Evolutionary conservation across 2,888 invertebrate genomes (phyloP).

Genomic region (Neoaliturus tenellus): DNA sequence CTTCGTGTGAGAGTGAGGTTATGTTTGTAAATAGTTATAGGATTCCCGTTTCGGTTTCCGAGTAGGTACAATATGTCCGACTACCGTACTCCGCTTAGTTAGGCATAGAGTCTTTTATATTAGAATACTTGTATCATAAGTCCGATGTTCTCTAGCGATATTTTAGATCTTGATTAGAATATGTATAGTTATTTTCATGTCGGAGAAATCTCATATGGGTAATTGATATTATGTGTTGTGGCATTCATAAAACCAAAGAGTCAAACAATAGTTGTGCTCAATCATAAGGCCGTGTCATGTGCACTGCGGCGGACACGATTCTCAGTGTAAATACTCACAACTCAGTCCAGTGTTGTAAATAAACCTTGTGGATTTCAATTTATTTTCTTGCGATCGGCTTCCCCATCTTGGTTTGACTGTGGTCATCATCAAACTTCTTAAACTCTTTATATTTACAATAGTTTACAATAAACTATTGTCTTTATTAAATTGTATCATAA

Average conservation of each 20-base stretch:
- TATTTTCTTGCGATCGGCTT: not conserved
- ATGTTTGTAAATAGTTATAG: slow-evolving; percentile 41
- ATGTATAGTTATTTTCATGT: slow-evolving; percentile 54
- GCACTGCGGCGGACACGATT: not conserved
- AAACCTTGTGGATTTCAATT: not conserved
- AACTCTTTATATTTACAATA: not conserved
- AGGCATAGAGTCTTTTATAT: slow-evolving; percentile 46
- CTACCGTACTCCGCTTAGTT: slow-evolving; percentile 23
- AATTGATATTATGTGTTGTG: slow-evolving; percentile 51
- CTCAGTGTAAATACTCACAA: slow-evolving; percentile 20
- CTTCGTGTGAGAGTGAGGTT: slow-evolving; percentile 37
- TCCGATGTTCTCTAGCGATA: slow-evolving; percentile 45
- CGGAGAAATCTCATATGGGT: slow-evolving; percentile 41
- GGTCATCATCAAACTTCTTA: not conserved
- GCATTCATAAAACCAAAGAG: slow-evolving; percentile 51
- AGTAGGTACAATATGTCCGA: slow-evolving; percentile 2
- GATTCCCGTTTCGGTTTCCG: not conserved
- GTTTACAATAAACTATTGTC: too few species aligned
- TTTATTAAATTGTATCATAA: too few species aligned
- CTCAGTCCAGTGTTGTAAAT: slow-evolving; percentile 17
- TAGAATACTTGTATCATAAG: slow-evolving; percentile 44
- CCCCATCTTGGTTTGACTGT: not conserved
- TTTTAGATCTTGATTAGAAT: slow-evolving; percentile 54
- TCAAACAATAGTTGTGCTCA: slow-evolving; percentile 49
- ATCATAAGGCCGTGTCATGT: not conserved